These are phyloP conservation scores for Hartigia nigra DNA, from an alignment of 2,888 invertebrate species.

Conservation along the genomic window DNA sequence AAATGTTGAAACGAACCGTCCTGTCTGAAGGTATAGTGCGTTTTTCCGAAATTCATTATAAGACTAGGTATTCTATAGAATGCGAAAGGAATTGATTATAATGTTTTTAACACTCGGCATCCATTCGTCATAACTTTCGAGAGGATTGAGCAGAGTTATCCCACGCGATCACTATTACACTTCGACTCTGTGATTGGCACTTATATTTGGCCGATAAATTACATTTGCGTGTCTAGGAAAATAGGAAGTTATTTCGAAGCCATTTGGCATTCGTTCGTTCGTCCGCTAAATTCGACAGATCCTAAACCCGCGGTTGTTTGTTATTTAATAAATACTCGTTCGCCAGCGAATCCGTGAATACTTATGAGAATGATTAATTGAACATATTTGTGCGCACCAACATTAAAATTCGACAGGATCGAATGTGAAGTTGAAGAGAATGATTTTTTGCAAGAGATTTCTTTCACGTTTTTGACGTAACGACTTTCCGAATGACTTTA, in stretches of 20 bases:
- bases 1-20: background rate
- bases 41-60: background rate
- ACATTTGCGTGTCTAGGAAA: constrained; percentile 3
- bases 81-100: background rate
- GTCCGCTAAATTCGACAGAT: background rate
- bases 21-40: background rate
- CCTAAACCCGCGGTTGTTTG: background rate
- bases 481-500: no score
- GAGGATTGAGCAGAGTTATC: background rate
- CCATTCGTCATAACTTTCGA: background rate
- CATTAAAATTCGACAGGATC: background rate
- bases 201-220: constrained; percentile 3
- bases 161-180: background rate
- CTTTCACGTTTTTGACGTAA: background rate
- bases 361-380: background rate
- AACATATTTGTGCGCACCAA: background rate
- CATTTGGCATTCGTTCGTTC: background rate
- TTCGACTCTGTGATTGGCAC: background rate
- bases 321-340: background rate
- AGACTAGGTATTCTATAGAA: background rate
- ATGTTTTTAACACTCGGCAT: background rate
- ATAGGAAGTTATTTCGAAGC: background rate
- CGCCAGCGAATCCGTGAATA: background rate
- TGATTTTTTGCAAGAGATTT: background rate
- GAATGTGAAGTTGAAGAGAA: background rate